phyloP scores from a whole-genome alignment of 1,140 invertebrate species.

The Solen grandis region DNA sequence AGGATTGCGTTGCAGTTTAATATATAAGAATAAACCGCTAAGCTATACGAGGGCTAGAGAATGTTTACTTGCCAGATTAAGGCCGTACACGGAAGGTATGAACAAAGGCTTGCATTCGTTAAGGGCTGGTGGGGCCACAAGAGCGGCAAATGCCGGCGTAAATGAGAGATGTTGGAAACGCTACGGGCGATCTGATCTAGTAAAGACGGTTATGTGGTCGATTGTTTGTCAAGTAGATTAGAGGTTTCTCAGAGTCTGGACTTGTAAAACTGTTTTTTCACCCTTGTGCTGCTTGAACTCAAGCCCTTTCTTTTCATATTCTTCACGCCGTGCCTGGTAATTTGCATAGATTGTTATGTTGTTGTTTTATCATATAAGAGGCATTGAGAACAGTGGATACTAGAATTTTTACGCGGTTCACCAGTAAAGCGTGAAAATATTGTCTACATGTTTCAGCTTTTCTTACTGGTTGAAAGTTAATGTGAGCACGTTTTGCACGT shows the following conservation, averaged over 20 bases:
- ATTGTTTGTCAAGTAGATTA: conserved; percentile 13
- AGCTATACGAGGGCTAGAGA: conserved; percentile 32
- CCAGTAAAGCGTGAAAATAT: too few species aligned
- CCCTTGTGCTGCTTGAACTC: neutral
- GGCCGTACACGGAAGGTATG: neutral
- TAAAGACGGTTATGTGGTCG: conserved; percentile 18
- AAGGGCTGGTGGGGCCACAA: conserved; percentile 35
- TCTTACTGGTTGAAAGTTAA: too few species aligned
- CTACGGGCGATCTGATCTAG: conserved; percentile 28
- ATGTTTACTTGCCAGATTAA: neutral
- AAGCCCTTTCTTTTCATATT: conserved; percentile 9
- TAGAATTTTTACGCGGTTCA: too few species aligned
- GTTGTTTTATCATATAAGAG: too few species aligned
- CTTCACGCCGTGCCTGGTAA: too few species aligned
- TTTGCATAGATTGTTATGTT: too few species aligned
- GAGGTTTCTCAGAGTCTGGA: neutral
- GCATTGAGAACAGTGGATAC: too few species aligned
- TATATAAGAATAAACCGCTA: conserved; percentile 41
- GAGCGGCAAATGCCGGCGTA: conserved; percentile 8
- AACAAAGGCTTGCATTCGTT: conserved; percentile 43
- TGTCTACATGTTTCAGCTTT: too few species aligned
- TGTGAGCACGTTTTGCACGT: too few species aligned
- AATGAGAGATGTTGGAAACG: conserved; percentile 26
- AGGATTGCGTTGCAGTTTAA: conserved; percentile 15
- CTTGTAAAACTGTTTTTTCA: conserved; percentile 4